Conservation (phyloP, 2,797 vertebrate genomes). For the Tympanoctomys barrerae region DNA sequence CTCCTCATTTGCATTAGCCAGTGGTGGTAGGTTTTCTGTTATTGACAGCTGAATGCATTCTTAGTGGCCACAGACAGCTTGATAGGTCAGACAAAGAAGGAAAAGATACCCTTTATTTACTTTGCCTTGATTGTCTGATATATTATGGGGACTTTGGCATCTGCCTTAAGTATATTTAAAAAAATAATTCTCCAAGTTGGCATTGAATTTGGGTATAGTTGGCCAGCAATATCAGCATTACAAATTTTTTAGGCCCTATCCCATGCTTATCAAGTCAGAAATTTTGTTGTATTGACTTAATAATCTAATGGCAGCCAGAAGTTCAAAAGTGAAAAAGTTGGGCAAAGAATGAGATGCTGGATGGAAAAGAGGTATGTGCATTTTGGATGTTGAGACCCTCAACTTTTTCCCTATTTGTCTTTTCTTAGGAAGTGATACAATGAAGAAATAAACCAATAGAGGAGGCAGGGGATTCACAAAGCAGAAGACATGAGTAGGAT, state of each 20-base stretch:
- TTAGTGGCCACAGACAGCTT: neutral
- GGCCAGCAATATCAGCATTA: neutral
- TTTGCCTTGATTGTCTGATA: neutral
- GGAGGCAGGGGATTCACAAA: neutral
- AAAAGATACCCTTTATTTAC: neutral
- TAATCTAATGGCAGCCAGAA: slow-evolving; percentile 19
- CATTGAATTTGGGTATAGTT: neutral
- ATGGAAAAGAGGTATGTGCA: neutral
- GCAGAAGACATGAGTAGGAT: neutral
- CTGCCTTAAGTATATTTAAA: neutral
- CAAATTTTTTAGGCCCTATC: neutral
- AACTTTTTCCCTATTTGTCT: neutral
- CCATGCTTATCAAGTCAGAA: neutral
- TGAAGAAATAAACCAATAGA: neutral
- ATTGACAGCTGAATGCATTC: neutral
- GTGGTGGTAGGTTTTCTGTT: neutral
- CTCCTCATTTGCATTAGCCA: neutral
- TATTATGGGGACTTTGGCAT: neutral
- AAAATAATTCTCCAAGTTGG: neutral
- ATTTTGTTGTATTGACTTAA: neutral
- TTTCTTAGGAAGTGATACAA: slow-evolving; percentile 33
- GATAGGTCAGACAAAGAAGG: neutral
- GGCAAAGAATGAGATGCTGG: neutral
- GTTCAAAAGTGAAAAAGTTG: slow-evolving; percentile 28
- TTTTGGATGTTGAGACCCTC: neutral